Percentiles rank a stretch among this genome's conserved stretches.
These are phyloP conservation scores for Alethe castanea DNA, from an alignment of 2,113 vertebrate species.

Conservation along the genomic window DNA sequence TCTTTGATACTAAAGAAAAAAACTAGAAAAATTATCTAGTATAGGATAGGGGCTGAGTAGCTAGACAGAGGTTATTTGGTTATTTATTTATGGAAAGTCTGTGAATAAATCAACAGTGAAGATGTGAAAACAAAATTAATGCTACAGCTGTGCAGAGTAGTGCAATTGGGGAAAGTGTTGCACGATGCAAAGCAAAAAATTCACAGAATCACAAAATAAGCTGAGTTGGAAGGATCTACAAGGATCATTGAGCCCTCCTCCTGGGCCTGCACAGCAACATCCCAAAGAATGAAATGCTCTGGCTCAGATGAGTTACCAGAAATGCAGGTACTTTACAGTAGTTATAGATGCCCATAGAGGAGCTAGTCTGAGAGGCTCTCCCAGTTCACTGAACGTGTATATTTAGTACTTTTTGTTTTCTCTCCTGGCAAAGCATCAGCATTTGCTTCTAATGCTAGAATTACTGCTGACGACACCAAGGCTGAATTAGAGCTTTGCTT, in stretches of 20 bases:
- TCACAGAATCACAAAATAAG: not conserved
- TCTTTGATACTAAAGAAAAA: not conserved
- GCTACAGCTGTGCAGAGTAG: not conserved
- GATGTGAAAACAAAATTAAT: not conserved
- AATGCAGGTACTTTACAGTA: not conserved
- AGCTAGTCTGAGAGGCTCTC: not conserved
- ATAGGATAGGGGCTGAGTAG: not conserved
- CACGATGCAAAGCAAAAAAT: not conserved
- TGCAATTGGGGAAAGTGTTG: not conserved
- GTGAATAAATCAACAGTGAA: not conserved
- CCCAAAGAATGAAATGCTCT: not conserved
- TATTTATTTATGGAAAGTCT: not conserved
- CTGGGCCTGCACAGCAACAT: not conserved
- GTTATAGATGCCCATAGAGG: not conserved
- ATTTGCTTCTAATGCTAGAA: not conserved
- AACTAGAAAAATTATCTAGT: not conserved
- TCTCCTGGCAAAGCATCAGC: not conserved
- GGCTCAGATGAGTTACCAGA: not conserved
- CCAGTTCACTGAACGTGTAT: not conserved
- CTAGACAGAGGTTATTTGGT: not conserved
- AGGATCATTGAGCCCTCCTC: no score
- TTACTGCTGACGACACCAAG: not conserved
- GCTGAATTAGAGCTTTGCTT: slow-evolving; percentile 1
- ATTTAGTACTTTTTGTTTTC: not conserved
- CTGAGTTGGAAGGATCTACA: not conserved